A percentile compares a stretch with the other conserved stretches of the same genome.
phyloP scores from a whole-genome alignment of 2,797 vertebrate species.

The Myiotriccus ornatus region DNA sequence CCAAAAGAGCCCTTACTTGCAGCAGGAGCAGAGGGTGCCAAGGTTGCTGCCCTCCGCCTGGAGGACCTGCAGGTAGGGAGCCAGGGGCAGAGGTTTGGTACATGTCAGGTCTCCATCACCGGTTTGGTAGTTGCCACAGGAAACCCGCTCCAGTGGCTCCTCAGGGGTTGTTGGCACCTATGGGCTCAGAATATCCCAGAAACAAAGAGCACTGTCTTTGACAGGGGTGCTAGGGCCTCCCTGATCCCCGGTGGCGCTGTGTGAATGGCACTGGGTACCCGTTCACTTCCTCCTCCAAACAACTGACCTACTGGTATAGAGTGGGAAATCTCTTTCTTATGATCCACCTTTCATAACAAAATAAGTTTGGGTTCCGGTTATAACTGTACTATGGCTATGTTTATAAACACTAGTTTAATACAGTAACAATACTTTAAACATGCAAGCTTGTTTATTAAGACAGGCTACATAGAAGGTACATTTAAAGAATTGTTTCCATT shows the following conservation, averaged over 20 bases:
- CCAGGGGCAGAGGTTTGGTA: background rate
- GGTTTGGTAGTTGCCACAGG: background rate
- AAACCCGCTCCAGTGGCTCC: background rate
- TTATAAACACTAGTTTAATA: background rate
- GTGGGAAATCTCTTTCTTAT: background rate
- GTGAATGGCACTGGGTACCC: background rate
- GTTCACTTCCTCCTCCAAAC: background rate
- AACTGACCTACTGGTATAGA: background rate
- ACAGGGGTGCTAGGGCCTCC: background rate
- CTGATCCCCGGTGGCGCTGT: background rate
- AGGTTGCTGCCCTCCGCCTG: background rate
- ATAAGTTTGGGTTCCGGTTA: background rate
- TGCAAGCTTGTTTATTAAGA: slow-evolving; percentile 3
- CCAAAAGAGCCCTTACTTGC: background rate
- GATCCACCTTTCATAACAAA: background rate
- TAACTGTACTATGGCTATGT: background rate
- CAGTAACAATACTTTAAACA: background rate
- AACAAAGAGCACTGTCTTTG: rapidly evolving
- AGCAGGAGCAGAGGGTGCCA: background rate
- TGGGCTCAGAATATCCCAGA: background rate
- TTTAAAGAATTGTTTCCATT: background rate
- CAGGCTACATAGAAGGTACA: background rate
- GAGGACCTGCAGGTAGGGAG: background rate
- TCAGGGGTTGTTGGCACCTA: background rate
- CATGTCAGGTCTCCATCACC: rapidly evolving